These are phyloP conservation scores for Lepisosteus oculatus DNA, from an alignment of 2,113 vertebrate species.

Conservation along the genomic window DNA sequence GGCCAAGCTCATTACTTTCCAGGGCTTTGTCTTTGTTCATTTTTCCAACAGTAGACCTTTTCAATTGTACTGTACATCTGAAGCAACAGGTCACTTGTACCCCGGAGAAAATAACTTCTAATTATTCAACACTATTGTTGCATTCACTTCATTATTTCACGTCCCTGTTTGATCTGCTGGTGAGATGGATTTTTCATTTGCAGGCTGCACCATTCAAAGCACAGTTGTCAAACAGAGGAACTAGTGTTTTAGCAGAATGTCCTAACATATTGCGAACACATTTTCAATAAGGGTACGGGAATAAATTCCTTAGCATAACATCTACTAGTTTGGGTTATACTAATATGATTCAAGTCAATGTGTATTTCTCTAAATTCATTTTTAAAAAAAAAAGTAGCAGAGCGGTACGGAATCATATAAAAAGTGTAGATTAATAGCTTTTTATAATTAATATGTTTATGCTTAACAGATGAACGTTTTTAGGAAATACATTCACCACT, in stretches of 20 bases:
- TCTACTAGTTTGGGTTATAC: constrained; percentile 3
- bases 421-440: no score
- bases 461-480: no score
- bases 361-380: not conserved
- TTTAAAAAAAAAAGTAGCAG: no score
- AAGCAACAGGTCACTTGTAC: constrained; percentile 1
- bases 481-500: no score
- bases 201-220: not conserved
- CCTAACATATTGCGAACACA: constrained; percentile 1
- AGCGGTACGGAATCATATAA: no score
- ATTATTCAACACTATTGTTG: not conserved
- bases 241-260: not conserved
- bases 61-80: not conserved
- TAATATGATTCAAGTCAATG: constrained; percentile 4
- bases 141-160: not conserved
- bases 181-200: not conserved
- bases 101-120: not conserved
- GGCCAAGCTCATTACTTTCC: constrained; percentile 5
- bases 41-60: not conserved
- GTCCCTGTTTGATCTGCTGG: not conserved
- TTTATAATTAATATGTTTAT: no score
- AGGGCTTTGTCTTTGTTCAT: not conserved
- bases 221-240: not conserved
- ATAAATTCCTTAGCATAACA: not conserved
- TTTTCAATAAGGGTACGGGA: not conserved